phyloP scores from a whole-genome alignment of 2,113 vertebrate species.

The Varanus salvator region DNA sequence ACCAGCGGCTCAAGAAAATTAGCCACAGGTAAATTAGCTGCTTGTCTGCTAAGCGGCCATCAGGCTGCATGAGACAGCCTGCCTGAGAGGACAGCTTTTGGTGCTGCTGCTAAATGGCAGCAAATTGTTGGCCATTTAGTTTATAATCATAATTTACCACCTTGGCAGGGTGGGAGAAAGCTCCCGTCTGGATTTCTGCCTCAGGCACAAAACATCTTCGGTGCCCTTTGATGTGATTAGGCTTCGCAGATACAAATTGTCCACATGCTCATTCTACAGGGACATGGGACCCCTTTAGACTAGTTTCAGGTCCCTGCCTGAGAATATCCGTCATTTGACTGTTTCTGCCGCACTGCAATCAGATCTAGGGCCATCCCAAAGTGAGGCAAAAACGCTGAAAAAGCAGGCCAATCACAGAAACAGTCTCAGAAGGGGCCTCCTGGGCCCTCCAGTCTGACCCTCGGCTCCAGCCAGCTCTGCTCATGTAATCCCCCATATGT shows the following conservation, averaged over 20 bases:
- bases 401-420: background rate
- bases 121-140: background rate
- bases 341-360: background rate
- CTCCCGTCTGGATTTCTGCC: background rate
- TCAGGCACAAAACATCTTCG: background rate
- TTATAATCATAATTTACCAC: background rate
- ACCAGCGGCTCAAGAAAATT: conserved; percentile 38
- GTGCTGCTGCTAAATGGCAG: background rate
- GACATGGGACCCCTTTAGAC: background rate
- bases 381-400: background rate
- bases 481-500: no score
- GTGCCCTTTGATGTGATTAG: background rate
- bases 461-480: no score
- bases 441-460: no score
- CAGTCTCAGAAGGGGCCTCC: no score
- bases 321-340: background rate
- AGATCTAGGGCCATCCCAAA: background rate
- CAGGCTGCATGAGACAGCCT: background rate
- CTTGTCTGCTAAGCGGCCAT: conserved; percentile 42
- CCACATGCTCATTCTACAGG: background rate
- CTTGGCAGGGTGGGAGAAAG: background rate
- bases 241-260: background rate
- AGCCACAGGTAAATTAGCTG: conserved; percentile 45
- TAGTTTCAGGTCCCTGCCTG: background rate
- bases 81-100: background rate